Evolutionary conservation across 2,888 invertebrate genomes (phyloP).

Genomic region (Acleris sparsana): DNA sequence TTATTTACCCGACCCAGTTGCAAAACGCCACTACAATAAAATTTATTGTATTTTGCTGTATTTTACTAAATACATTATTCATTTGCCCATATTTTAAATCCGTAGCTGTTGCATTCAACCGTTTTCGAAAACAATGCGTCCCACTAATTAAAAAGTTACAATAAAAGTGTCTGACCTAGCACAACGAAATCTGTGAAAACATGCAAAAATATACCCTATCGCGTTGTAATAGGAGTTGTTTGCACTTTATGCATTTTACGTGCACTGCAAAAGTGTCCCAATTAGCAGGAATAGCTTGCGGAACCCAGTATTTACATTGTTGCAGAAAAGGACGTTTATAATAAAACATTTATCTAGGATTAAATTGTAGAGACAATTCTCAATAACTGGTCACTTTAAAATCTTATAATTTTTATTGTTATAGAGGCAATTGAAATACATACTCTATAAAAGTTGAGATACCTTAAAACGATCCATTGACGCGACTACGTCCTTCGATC

Average conservation of each 20-base stretch:
- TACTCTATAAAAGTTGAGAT: too few relatives aligned
- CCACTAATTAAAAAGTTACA: slow-evolving; percentile 56
- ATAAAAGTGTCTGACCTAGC: slow-evolving; percentile 40
- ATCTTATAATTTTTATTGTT: too few relatives aligned
- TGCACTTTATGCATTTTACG: neutral
- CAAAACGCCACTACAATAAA: too few relatives aligned
- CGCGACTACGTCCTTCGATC: too few relatives aligned
- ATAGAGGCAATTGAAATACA: too few relatives aligned
- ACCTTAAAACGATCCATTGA: too few relatives aligned
- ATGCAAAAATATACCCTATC: neutral
- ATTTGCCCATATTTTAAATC: slow-evolving; percentile 6
- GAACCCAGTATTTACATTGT: slow-evolving; percentile 27
- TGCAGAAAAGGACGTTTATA: neutral
- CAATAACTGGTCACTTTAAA: too few relatives aligned
- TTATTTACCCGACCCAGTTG: too few relatives aligned
- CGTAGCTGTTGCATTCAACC: slow-evolving; percentile 38
- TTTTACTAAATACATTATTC: neutral
- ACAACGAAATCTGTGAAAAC: neutral
- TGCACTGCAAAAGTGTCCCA: slow-evolving; percentile 45
- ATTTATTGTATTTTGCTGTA: slow-evolving; percentile 11
- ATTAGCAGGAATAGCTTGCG: slow-evolving; percentile 45
- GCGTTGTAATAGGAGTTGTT: neutral
- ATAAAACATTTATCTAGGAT: neutral
- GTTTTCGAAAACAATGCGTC: slow-evolving; percentile 47
- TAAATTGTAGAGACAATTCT: too few relatives aligned